A percentile compares a stretch with the other conserved stretches of the same genome.
Evolutionary conservation across 2,888 invertebrate genomes (phyloP).

Genomic region (Pollenia amentaria): DNA sequence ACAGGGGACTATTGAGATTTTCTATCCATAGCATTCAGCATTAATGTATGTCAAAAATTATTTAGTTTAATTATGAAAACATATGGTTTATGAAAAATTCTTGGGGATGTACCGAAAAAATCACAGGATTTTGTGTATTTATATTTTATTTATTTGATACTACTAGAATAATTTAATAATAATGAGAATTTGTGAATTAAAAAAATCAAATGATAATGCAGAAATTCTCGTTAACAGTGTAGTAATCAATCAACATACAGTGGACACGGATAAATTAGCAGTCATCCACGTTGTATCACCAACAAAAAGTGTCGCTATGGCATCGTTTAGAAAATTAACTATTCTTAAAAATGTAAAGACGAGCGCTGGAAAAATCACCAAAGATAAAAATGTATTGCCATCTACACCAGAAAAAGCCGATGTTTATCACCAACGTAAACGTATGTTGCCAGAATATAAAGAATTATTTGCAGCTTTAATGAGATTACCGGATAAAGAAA

Average conservation of each 20-base stretch:
- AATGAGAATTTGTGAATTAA: not conserved
- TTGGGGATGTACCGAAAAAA: conserved; percentile 63
- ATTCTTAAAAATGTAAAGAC: not conserved
- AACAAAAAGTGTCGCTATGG: conserved; percentile 3
- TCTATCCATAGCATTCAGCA: too few species aligned
- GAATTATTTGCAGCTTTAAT: conserved; percentile 81
- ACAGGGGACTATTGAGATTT: too few species aligned
- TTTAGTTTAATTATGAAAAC: not conserved
- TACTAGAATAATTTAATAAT: conserved; percentile 2
- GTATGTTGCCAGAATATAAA: conserved; percentile 77
- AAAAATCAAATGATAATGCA: not conserved
- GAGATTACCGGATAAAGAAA: conserved; percentile 80
- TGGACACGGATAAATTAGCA: conserved; percentile 3
- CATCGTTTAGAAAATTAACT: conserved; percentile 12
- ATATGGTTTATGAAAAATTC: conserved; percentile 11
- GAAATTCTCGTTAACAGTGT: not conserved
- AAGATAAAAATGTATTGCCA: not conserved
- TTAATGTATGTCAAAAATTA: too few species aligned
- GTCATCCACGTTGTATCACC: conserved; percentile 27
- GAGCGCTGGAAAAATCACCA: not conserved
- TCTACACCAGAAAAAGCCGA: not conserved
- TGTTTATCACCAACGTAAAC: conserved; percentile 76
- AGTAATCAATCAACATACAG: not conserved
- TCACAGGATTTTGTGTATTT: not conserved
- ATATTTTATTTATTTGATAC: conserved; percentile 1